Conservation (phyloP, 2,113 vertebrate genomes). For the Larimichthys polyactis region DNA sequence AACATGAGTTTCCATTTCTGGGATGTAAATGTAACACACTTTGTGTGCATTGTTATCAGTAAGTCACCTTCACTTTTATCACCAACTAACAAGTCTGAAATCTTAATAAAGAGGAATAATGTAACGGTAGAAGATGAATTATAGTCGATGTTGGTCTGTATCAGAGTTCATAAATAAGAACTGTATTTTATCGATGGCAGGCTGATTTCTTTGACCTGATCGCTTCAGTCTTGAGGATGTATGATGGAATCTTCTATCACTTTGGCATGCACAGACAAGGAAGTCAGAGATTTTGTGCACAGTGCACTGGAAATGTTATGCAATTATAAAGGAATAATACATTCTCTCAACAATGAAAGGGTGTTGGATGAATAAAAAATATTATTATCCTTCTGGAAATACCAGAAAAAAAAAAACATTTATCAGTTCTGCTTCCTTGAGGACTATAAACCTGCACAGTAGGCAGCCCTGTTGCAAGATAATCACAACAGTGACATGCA, state of each 20-base stretch:
- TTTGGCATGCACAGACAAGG: not conserved
- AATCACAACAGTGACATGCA: conserved; percentile 6
- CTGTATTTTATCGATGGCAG: not conserved
- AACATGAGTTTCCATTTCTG: conserved; percentile 24
- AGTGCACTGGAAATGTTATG: not conserved
- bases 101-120: not conserved
- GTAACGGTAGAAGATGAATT: not conserved
- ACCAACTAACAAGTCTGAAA: not conserved
- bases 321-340: conserved; percentile 1
- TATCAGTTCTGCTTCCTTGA: not conserved
- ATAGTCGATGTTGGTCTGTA: no score
- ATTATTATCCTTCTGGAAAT: conserved; percentile 16
- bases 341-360: conserved; percentile 2
- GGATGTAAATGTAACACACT: conserved; percentile 14
- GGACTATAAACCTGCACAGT: not conserved
- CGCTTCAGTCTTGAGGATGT: not conserved
- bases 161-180: not conserved
- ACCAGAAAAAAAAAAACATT: not conserved
- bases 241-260: not conserved
- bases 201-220: not conserved
- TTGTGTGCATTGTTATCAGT: not conserved
- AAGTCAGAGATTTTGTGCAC: not conserved
- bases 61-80: not conserved
- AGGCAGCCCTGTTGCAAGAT: not conserved
- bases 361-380: not conserved